Conservation (phyloP, 2,797 vertebrate genomes). For the Sebastes iracundus region DNA sequence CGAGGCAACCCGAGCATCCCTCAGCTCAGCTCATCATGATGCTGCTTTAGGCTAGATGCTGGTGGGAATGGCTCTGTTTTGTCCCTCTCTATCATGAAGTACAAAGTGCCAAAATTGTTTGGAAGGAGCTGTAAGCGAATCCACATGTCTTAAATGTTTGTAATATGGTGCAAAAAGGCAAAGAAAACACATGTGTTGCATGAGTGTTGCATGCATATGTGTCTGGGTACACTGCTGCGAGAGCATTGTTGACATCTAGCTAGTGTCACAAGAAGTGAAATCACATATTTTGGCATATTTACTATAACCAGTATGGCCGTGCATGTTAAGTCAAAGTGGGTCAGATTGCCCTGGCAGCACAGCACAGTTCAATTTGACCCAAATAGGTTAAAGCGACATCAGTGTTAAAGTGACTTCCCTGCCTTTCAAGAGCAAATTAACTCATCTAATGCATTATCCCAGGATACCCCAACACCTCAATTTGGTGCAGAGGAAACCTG, state of each 20-base stretch:
- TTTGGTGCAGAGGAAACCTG: neutral
- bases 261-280: neutral
- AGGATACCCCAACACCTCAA: neutral
- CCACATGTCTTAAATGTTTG: neutral
- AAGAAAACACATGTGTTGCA: neutral
- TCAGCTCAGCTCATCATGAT: neutral
- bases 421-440: constrained; percentile 6
- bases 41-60: neutral
- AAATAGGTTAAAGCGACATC: constrained; percentile 36
- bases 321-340: constrained; percentile 16
- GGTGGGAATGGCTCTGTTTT: neutral
- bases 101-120: neutral
- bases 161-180: neutral
- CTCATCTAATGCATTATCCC: neutral
- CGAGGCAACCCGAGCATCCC: neutral
- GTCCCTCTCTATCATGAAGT: neutral
- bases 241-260: neutral
- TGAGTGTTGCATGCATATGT: neutral
- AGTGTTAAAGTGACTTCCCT: neutral
- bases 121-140: neutral
- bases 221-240: neutral
- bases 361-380: constrained; percentile 37
- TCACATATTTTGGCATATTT: neutral
- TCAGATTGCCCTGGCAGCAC: constrained; percentile 24
- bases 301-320: no score